These are phyloP conservation scores for Meteorus colon DNA, from an alignment of 2,888 invertebrate genomes.

Conservation along the genomic window DNA sequence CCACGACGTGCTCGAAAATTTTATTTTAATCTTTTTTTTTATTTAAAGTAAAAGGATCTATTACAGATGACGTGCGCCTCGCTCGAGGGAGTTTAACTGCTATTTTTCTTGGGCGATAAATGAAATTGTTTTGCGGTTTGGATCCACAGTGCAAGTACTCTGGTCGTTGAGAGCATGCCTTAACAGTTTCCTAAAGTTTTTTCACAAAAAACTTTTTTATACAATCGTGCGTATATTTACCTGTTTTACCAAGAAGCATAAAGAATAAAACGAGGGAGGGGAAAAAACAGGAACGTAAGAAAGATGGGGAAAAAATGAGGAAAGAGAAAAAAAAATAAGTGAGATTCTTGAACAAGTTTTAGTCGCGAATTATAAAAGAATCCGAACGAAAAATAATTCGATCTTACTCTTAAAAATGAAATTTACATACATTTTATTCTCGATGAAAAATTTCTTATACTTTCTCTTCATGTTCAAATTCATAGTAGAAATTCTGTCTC, in stretches of 20 bases:
- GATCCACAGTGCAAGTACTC: not conserved
- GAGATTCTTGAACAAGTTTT: not conserved
- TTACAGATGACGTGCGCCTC: conserved; percentile 47
- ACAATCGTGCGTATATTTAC: conserved; percentile 10
- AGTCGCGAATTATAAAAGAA: not conserved
- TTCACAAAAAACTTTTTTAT: conserved; percentile 16
- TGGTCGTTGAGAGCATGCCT: conserved; percentile 22
- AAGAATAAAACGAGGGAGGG: not conserved
- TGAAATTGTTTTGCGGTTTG: conserved; percentile 65
- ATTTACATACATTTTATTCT: not conserved
- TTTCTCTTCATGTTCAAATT: too few relatives aligned
- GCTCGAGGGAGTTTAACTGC: conserved; percentile 60
- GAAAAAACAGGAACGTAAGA: not conserved
- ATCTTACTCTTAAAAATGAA: not conserved
- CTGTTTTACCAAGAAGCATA: not conserved
- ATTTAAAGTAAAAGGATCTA: conserved; percentile 53
- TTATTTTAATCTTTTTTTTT: not conserved
- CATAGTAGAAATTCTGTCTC: too few relatives aligned
- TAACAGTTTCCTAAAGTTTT: conserved; percentile 40
- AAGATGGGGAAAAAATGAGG: not conserved
- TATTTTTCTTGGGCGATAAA: conserved; percentile 68
- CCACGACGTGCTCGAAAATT: not conserved
- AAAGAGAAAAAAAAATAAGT: not conserved
- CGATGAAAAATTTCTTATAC: too few relatives aligned
- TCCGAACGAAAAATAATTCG: not conserved